Conservation (phyloP, 2,113 vertebrate genomes). For the Geothlypis trichas region DNA sequence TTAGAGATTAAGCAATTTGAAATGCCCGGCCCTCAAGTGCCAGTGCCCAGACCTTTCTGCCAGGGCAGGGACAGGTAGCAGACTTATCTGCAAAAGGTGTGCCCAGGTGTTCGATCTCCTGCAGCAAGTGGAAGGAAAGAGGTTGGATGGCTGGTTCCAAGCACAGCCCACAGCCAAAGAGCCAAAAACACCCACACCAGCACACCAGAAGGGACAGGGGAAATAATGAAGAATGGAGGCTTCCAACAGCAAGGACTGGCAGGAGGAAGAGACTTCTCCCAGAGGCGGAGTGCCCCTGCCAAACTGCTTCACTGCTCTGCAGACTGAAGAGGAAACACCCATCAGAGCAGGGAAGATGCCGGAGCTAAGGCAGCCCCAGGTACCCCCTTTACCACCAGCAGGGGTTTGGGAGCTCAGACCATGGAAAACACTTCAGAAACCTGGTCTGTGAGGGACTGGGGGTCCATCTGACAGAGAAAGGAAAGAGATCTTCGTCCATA, state of each 20-base stretch:
- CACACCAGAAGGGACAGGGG: not conserved
- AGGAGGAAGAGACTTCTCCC: not conserved
- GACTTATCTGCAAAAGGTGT: not conserved
- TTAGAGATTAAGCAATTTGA: not conserved
- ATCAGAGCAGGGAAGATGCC: not conserved
- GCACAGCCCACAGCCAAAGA: not conserved
- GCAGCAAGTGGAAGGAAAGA: not conserved
- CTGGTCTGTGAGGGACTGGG: not conserved
- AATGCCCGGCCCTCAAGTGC: not conserved
- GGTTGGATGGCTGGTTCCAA: not conserved
- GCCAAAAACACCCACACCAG: not conserved
- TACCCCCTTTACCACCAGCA: not conserved
- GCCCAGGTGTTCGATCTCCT: not conserved
- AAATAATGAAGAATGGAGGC: not conserved
- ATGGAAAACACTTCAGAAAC: not conserved
- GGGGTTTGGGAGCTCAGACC: not conserved
- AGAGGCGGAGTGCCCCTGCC: not conserved
- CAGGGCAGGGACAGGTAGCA: not conserved
- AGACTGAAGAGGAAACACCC: not conserved
- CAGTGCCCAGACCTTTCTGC: not conserved
- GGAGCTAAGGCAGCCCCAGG: not conserved
- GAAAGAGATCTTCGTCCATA: accelerated
- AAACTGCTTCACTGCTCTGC: not conserved
- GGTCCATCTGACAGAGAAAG: not conserved
- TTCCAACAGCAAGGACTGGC: not conserved